Evolutionary conservation across 1,140 invertebrate genomes (phyloP).

Genomic region (Chironomus striatipennis): DNA sequence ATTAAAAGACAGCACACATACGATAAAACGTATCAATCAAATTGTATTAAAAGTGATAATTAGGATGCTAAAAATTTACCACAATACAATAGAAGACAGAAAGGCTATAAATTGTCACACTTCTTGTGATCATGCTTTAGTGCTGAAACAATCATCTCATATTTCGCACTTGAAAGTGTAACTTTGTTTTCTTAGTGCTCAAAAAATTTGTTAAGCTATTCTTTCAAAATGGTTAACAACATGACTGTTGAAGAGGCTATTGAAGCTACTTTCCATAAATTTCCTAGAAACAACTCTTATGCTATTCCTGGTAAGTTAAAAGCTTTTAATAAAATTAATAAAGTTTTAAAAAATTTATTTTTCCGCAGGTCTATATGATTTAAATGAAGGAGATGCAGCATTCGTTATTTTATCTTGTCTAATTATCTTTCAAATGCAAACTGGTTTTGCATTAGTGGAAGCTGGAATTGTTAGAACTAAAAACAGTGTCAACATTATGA

Average conservation of each 20-base stretch:
- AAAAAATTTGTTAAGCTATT: background rate
- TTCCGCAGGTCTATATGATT: background rate
- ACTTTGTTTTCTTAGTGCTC: background rate
- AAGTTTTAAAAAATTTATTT: background rate
- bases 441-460: background rate
- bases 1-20: no score
- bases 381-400: background rate
- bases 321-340: background rate
- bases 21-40: no score
- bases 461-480: background rate
- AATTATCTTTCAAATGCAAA: background rate
- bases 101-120: no score
- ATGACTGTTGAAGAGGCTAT: background rate
- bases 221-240: background rate
- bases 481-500: background rate
- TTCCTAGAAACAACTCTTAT: background rate
- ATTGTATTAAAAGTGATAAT: no score
- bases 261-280: background rate
- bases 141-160: background rate
- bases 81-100: no score
- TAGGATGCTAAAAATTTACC: no score
- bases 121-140: background rate
- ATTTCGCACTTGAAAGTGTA: background rate
- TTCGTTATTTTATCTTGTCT: background rate
- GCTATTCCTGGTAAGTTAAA: background rate